Percentiles rank a stretch among this genome's conserved stretches.
These are phyloP conservation scores for Hozukius guyotensis DNA, from an alignment of 2,797 vertebrate species.

Conservation along the genomic window DNA sequence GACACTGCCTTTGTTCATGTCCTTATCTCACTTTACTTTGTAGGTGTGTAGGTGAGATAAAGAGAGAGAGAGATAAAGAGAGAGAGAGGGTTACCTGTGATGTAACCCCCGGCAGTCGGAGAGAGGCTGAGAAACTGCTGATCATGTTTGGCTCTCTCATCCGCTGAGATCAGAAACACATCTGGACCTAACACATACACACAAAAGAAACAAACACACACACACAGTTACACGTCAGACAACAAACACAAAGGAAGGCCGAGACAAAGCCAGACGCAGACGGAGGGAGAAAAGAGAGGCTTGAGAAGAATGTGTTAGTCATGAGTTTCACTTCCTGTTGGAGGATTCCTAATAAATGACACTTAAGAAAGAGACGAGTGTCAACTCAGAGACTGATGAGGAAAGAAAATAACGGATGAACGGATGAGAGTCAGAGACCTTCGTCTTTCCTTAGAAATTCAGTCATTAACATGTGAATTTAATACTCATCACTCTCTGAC, in stretches of 20 bases:
- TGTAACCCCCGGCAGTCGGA: slow-evolving; percentile 90
- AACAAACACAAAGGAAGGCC: slow-evolving; percentile 1
- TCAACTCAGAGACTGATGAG: neutral
- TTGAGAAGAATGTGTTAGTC: slow-evolving; percentile 52
- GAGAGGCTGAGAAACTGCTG: slow-evolving; percentile 97
- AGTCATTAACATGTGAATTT: neutral
- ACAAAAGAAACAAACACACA: slow-evolving; percentile 14
- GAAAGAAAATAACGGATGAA: neutral
- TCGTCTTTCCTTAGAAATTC: neutral
- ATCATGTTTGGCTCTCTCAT: slow-evolving; percentile 97
- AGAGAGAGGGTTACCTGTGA: slow-evolving; percentile 86
- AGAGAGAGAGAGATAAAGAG: neutral
- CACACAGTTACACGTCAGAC: neutral
- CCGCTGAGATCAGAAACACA: slow-evolving; percentile 95
- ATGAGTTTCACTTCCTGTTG: slow-evolving; percentile 55
- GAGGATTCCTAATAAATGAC: slow-evolving; percentile 14
- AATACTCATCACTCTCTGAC: neutral
- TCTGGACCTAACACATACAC: slow-evolving; percentile 83
- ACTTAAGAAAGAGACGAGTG: neutral
- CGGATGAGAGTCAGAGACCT: neutral
- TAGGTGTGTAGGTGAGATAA: neutral
- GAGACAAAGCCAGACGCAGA: slow-evolving; percentile 15
- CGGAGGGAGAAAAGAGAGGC: slow-evolving; percentile 1
- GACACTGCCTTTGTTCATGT: neutral
- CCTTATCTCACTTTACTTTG: neutral